Base-by-base conservation (phyloP, 1,140 invertebrate species). In the Drosophila arawakana region DNA sequence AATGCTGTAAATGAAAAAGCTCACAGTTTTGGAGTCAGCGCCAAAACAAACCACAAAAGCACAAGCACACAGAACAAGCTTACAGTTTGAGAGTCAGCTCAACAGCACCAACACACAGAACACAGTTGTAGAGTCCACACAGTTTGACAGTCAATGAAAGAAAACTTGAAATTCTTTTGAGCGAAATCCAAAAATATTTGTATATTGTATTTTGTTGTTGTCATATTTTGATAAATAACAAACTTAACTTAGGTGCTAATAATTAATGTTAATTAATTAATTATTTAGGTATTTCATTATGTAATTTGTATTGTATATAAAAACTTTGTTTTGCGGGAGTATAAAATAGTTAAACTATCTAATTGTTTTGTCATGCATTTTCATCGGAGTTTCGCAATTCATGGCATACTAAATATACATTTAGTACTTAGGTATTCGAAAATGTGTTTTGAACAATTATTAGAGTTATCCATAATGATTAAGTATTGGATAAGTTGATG, bases 281-380 rank as follows among this genome's bases (percentile, higher is more conserved):
- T 44, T 65, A 50, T n/a, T 69, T 62, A 13, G 52, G 43, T 57
- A 11, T 60, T 54, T 54, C 25, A 7, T 54, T 54, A 34, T 54
- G 50, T n/a, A 35, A 34, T 30, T 30, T 30, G 37, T 25, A 41
- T 57, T 57, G 54, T 57, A 39, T 57, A 85, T 78, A 90, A 84
- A 89, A 85, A 81, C 52, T 78, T 71, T 59, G 35, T 78, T 66
- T 10, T 67, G 59, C 34, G 43, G 60, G 75, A 83, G 72, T 89
- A 89, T 61, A 90, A 89, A 89, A 89, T 90, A 89, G 81, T 90
- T 90, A 37, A 21, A 84, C 84, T 89, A 90, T 90, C 85, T 88
- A 88, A 86, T 72, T 71, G 43, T 74, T 68, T 68, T 69, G 66
- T 81, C 74, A 74, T 73, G 55, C 25, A 68, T 74, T 78, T 66